phyloP scores from a whole-genome alignment of 2,113 vertebrate species.

The Actenoides lindsayi region DNA sequence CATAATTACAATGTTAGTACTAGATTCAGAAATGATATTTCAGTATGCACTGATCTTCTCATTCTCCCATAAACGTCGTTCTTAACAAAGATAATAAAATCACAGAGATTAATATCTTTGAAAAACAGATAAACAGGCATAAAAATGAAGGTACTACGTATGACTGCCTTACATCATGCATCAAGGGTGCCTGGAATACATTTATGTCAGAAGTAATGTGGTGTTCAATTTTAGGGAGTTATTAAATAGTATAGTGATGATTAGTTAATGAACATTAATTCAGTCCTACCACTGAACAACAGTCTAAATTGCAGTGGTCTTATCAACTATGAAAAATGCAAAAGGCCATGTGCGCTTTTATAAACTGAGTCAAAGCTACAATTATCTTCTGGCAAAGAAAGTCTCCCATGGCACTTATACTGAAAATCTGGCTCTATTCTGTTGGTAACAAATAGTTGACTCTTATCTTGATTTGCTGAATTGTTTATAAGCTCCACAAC shows the following conservation, averaged over 20 bases:
- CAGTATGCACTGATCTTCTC: not conserved
- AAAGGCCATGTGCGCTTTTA: not conserved
- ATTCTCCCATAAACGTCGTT: not conserved
- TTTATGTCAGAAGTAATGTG: not conserved
- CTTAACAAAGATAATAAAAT: not conserved
- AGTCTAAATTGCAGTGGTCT: not conserved
- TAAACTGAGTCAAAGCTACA: constrained; percentile 1
- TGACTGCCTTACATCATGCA: not conserved
- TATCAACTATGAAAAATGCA: not conserved
- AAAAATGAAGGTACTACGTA: not conserved
- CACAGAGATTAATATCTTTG: not conserved
- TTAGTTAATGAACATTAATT: constrained; percentile 10
- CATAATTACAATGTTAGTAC: not conserved
- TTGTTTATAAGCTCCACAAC: not conserved
- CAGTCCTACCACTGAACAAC: not conserved
- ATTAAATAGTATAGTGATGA: not conserved
- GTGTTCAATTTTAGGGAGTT: not conserved
- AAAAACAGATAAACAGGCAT: not conserved
- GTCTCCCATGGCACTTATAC: not conserved
- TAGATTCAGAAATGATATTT: not conserved
- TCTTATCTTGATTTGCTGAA: not conserved
- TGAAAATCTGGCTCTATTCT: not conserved
- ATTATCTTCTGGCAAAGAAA: constrained; percentile 21
- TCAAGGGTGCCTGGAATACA: not conserved
- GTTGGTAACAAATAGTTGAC: not conserved